phyloP scores from a whole-genome alignment of 2,113 vertebrate genomes.

The Blennius ocellaris region DNA sequence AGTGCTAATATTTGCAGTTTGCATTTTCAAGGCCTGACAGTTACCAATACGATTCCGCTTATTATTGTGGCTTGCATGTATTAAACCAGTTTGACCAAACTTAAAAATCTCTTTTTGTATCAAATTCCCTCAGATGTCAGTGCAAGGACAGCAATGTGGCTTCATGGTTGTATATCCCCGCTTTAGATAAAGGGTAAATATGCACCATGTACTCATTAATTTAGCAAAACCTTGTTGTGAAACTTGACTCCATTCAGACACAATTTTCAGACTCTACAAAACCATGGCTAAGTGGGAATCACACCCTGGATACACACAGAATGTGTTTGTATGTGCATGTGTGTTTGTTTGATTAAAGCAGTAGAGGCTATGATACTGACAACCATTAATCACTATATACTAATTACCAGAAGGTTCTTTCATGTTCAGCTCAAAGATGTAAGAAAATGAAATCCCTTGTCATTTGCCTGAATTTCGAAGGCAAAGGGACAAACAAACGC shows the following conservation, averaged over 20 bases:
- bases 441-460: slow-evolving; percentile 82
- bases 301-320: slow-evolving; percentile 24
- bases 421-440: slow-evolving; percentile 83
- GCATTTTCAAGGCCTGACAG: neutral
- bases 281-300: slow-evolving; percentile 54
- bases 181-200: slow-evolving; percentile 58
- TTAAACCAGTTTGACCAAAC: neutral
- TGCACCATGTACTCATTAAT: slow-evolving; percentile 71
- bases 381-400: slow-evolving; percentile 79
- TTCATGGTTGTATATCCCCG: slow-evolving; percentile 10
- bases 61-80: neutral
- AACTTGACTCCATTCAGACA: slow-evolving; percentile 34
- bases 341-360: slow-evolving; percentile 68
- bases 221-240: slow-evolving; percentile 59
- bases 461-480: slow-evolving; percentile 79
- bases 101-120: slow-evolving; percentile 10
- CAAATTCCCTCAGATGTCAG: neutral
- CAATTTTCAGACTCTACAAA: slow-evolving; percentile 63
- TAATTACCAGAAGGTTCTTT: slow-evolving; percentile 82
- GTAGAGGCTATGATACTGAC: slow-evolving; percentile 71
- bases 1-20: neutral
- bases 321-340: slow-evolving; percentile 61
- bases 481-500: slow-evolving; percentile 82
- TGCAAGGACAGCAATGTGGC: neutral
- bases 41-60: neutral